Conservation (phyloP, 2,888 invertebrate genomes). For the Portevinia maculata region DNA sequence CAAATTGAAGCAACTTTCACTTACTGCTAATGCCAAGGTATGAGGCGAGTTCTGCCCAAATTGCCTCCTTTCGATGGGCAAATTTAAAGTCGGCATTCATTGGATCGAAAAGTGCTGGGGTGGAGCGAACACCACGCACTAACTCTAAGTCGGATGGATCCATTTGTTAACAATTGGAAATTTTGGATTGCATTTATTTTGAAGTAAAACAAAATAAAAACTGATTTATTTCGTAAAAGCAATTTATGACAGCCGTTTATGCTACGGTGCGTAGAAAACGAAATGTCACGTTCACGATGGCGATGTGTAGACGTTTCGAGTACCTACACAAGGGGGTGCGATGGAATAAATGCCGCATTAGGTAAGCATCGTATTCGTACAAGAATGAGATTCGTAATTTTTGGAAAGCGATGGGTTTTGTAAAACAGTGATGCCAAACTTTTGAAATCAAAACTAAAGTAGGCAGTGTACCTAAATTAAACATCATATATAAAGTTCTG, state of each 20-base stretch:
- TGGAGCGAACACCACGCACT: slow-evolving; percentile 79
- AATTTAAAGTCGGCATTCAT: slow-evolving; percentile 80
- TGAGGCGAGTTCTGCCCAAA: slow-evolving; percentile 81
- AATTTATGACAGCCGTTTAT: slow-evolving; percentile 45
- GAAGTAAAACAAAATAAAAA: slow-evolving; percentile 19
- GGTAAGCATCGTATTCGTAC: too few species aligned
- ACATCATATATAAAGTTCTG: not conserved
- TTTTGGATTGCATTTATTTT: not conserved
- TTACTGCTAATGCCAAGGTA: slow-evolving; percentile 76
- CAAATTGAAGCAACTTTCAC: slow-evolving; percentile 6
- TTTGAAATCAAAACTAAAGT: not conserved
- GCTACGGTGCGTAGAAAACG: slow-evolving; percentile 41
- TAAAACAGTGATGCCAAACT: slow-evolving; percentile 4
- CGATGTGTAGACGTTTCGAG: not conserved
- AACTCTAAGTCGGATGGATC: slow-evolving; percentile 77
- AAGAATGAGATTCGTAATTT: too few species aligned
- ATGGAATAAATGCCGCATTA: not conserved
- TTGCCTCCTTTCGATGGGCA: slow-evolving; percentile 80
- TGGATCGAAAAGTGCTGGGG: slow-evolving; percentile 81
- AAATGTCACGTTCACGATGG: slow-evolving; percentile 42
- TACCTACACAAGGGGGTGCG: not conserved
- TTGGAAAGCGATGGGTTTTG: not conserved
- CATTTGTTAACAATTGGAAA: slow-evolving; percentile 18
- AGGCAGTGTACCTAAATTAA: not conserved
- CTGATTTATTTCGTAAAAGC: slow-evolving; percentile 35